phyloP scores from a whole-genome alignment of 2,888 invertebrate genomes.

The Therioaphis trifolii region DNA sequence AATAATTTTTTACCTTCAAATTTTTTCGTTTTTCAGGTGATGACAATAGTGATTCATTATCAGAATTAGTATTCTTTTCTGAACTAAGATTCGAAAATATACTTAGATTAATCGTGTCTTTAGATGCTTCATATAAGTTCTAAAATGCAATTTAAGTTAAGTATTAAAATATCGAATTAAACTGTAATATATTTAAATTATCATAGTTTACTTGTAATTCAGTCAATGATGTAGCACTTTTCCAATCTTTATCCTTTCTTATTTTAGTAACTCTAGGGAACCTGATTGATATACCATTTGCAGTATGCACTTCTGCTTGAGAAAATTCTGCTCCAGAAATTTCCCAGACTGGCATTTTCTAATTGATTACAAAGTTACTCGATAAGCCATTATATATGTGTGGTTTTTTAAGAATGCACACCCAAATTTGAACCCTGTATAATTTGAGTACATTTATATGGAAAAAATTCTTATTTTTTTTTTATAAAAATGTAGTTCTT shows the following conservation, averaged over 20 bases:
- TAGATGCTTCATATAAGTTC: conserved; percentile 16
- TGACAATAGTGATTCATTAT: not conserved
- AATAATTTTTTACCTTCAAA: conserved; percentile 18
- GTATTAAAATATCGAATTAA: not conserved
- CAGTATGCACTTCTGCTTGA: conserved; percentile 78
- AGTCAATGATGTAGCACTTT: conserved; percentile 82
- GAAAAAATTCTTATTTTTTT: too few relatives aligned
- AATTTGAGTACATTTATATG: too few relatives aligned
- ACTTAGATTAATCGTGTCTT: conserved; percentile 32
- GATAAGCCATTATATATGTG: too few relatives aligned
- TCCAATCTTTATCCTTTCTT: conserved; percentile 86
- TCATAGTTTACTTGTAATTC: conserved; percentile 73
- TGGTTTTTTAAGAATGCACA: too few relatives aligned
- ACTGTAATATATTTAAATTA: not conserved
- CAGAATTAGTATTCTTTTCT: conserved; percentile 21
- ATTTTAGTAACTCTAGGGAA: conserved; percentile 90
- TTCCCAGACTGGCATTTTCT: conserved; percentile 85
- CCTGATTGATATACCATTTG: conserved; percentile 91
- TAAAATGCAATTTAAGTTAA: conserved; percentile 23
- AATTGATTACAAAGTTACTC: not conserved
- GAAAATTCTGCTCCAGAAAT: conserved; percentile 81
- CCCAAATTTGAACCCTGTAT: too few relatives aligned
- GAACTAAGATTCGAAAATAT: conserved; percentile 29
- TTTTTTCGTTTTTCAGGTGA: conserved; percentile 29
- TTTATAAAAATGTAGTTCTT: too few relatives aligned